Base-by-base conservation (phyloP, 2,797 vertebrate species). In the Australoheros facetus region DNA sequence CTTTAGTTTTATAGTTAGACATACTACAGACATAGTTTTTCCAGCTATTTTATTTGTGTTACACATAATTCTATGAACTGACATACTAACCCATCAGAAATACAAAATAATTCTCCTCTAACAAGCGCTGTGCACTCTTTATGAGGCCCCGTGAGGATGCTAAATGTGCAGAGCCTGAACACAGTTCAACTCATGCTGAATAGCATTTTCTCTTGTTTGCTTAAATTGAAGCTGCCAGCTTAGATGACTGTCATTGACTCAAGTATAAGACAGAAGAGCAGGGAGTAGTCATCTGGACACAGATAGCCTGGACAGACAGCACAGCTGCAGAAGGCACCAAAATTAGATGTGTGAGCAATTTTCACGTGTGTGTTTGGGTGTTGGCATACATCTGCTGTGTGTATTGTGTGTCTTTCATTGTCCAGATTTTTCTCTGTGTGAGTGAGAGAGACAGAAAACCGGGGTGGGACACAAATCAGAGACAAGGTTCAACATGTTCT, bases 261-360 rank as follows among this genome's bases (percentile, higher is more conserved):
- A 14, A 75, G 21, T 16, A 14, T 19, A 19, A 57, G 55, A 73
- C 4, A n/a, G 34, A 42, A 17, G 8, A 12, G 34, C 55, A 17
- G 16, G 54, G 21, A 28, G 70, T 12, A 19, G 54, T 72, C 54
- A 72, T 56, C 16, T 28, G 71, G 54, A 28, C 34, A 28, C 17
- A 12, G 10, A 60, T 12, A n/a, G 57, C 28, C 11, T 8, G 4
- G 30, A 59, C 54, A 26, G 32, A 72, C 21, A n/a, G 2, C 11
- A 0, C 71, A 73, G 71, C 55, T 45, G 71, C 69, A 71, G 0
- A 30, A n/a, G 62, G 71, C 54, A 72, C 71, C 54, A 42, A 42
- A 57, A 73, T 73, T 73, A 73, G 55, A 73, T 45, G 54, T n/a
- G 34, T 72, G 71, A 56, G 51, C 54, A 56, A 73, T 73, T 73